Conservation (phyloP, 2,797 vertebrate genomes). For the Rhynchotus rufescens region DNA sequence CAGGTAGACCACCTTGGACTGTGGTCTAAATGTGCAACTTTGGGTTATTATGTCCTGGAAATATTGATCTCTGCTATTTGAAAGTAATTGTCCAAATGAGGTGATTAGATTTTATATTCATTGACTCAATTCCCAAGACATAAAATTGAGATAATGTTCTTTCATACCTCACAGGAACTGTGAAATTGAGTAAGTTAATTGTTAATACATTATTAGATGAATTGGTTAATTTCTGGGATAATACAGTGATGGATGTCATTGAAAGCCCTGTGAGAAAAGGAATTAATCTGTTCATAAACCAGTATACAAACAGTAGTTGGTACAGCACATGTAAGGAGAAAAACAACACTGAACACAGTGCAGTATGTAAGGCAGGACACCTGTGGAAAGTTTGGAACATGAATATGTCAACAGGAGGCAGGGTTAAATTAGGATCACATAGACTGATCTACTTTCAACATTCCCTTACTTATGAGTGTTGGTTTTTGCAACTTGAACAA, state of each 20-base stretch:
- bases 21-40: accelerated
- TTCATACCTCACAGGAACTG: background rate
- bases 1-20: background rate
- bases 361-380: background rate
- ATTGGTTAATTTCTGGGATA: background rate
- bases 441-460: background rate
- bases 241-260: background rate
- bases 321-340: background rate
- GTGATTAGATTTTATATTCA: background rate
- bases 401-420: background rate
- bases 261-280: background rate
- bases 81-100: background rate
- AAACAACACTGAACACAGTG: background rate
- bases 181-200: background rate
- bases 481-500: background rate
- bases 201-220: background rate
- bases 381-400: background rate
- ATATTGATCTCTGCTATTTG: background rate
- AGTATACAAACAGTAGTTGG: background rate
- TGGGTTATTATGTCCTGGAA: background rate
- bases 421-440: background rate
- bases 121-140: background rate
- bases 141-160: background rate
- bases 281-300: background rate
- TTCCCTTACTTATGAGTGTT: background rate